Evolutionary conservation across 1,140 invertebrate species (phyloP).

Genomic region (Papilio glaucus): DNA sequence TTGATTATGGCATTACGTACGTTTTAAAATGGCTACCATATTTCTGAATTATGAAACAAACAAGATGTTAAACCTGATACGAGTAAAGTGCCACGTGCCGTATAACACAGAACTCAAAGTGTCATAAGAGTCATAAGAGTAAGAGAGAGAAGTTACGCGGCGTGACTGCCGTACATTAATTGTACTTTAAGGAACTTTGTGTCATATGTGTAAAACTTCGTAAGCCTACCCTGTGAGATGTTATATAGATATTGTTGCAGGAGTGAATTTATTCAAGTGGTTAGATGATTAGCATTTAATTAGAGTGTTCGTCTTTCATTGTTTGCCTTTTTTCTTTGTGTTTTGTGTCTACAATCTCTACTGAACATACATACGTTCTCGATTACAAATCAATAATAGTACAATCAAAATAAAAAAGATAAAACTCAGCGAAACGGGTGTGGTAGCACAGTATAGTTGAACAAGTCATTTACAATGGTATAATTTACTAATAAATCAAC

Average conservation of each 20-base stretch:
- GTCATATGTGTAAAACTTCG: background rate
- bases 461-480: too few relatives aligned
- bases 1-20: background rate
- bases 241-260: background rate
- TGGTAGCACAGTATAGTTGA: too few relatives aligned
- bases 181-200: constrained; percentile 6
- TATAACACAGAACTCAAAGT: constrained; percentile 15
- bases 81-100: background rate
- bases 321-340: background rate
- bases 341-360: too few relatives aligned
- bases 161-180: constrained; percentile 13
- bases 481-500: background rate
- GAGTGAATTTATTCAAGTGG: background rate
- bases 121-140: constrained; percentile 11
- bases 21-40: background rate
- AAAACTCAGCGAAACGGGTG: too few relatives aligned
- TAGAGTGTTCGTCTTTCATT: too few relatives aligned
- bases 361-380: too few relatives aligned
- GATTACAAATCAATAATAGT: too few relatives aligned
- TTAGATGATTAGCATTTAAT: constrained; percentile 1
- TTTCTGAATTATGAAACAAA: background rate
- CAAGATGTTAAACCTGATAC: background rate
- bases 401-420: too few relatives aligned
- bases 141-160: too few relatives aligned
- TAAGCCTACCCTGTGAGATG: background rate